phyloP scores from a whole-genome alignment of 2,113 vertebrate genomes.

The Grantiella picta region DNA sequence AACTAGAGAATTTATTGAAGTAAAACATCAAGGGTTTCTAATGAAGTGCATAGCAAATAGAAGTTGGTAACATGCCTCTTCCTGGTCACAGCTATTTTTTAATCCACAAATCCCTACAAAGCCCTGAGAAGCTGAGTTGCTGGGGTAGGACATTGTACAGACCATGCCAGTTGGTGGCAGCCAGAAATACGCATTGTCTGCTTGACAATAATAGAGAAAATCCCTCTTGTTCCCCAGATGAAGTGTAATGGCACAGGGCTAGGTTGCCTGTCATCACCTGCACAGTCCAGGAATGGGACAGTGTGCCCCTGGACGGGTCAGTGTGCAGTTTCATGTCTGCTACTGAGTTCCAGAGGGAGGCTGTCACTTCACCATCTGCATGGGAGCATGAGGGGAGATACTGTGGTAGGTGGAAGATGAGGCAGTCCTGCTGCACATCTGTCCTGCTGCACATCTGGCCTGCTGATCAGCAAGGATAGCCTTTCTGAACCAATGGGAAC shows the following conservation, averaged over 20 bases:
- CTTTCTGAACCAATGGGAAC: background rate
- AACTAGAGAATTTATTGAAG: background rate
- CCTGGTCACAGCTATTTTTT: background rate
- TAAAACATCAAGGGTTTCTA: background rate
- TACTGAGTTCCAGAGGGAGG: background rate
- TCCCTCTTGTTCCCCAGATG: fast-evolving
- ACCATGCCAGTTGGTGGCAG: background rate
- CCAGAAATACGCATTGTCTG: background rate
- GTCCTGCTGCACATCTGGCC: background rate
- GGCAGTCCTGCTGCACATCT: background rate
- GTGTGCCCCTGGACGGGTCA: background rate
- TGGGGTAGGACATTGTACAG: background rate
- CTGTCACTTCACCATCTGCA: background rate
- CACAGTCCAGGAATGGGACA: background rate
- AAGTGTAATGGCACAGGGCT: background rate
- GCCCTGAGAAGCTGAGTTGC: background rate
- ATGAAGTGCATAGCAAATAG: background rate
- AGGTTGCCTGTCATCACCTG: background rate
- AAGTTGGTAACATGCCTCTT: background rate
- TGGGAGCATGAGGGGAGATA: background rate
- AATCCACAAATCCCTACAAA: background rate
- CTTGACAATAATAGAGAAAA: background rate
- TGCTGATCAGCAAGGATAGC: background rate
- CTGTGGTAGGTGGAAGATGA: background rate
- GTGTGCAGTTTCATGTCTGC: background rate